These are phyloP conservation scores for Synergus itoensis DNA, from an alignment of 2,888 invertebrate genomes.

Conservation along the genomic window DNA sequence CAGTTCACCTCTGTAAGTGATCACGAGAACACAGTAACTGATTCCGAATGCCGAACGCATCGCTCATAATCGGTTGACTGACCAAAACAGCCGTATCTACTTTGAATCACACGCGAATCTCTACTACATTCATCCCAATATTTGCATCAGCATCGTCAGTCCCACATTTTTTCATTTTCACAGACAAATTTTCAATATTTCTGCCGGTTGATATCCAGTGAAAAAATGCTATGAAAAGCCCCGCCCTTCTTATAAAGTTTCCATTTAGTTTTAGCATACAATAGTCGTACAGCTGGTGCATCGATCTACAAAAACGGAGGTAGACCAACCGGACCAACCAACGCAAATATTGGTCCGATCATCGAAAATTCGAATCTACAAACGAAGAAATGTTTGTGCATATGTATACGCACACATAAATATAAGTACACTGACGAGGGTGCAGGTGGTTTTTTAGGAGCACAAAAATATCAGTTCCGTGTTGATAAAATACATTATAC, in stretches of 20 bases:
- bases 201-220: not conserved
- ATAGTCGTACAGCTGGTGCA: constrained; percentile 4
- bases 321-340: constrained; percentile 43
- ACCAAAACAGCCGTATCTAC: constrained; percentile 4
- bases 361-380: constrained; percentile 34
- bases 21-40: not conserved
- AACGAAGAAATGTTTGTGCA: constrained; percentile 3
- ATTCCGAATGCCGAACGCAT: not conserved
- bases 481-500: constrained; percentile 47
- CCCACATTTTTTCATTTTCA: not conserved
- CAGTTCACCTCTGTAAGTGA: not conserved
- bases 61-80: constrained; percentile 11
- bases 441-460: not conserved
- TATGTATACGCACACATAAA: not conserved
- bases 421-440: not conserved
- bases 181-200: not conserved
- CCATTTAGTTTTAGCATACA: constrained; percentile 17
- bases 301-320: constrained; percentile 33
- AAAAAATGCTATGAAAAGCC: not conserved
- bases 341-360: constrained; percentile 44
- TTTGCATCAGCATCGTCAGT: not conserved
- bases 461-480: constrained; percentile 40
- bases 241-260: constrained; percentile 17
- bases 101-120: not conserved
- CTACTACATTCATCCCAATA: not conserved